A percentile compares a stretch with the other conserved stretches of the same genome.
Conservation (phyloP, 2,797 vertebrate genomes). For the Esox masquinongy region DNA sequence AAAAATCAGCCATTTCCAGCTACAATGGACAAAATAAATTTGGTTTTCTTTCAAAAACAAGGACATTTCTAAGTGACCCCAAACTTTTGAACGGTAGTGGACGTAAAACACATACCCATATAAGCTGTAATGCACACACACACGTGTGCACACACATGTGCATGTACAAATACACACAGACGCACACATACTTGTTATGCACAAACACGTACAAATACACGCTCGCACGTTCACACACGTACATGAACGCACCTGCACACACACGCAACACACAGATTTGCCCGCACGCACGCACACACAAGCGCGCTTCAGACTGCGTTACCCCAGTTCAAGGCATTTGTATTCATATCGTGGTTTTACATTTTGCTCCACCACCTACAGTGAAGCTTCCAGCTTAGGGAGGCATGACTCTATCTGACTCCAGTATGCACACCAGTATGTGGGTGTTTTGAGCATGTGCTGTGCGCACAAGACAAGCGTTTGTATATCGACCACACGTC, state of each 20-base stretch:
- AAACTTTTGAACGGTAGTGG: too few species aligned
- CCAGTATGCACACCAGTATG: not conserved
- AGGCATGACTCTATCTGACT: slow-evolving; percentile 59
- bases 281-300: slow-evolving; percentile 21
- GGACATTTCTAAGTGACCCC: too few species aligned
- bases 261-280: not conserved
- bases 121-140: slow-evolving; percentile 4
- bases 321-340: slow-evolving; percentile 72
- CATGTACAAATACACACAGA: not conserved
- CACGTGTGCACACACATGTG: not conserved
- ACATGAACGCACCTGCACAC: slow-evolving; percentile 6
- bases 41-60: too few species aligned
- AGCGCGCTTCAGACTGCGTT: slow-evolving; percentile 65
- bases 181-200: slow-evolving; percentile 11
- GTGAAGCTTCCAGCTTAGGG: slow-evolving; percentile 69
- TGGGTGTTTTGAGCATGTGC: not conserved
- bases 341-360: slow-evolving; percentile 75
- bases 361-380: slow-evolving; percentile 71
- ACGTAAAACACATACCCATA: too few species aligned
- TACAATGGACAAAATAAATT: too few species aligned
- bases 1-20: too few species aligned
- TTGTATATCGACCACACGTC: slow-evolving; percentile 45
- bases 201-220: slow-evolving; percentile 1
- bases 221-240: slow-evolving; percentile 7
- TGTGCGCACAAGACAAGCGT: slow-evolving; percentile 8